These are phyloP conservation scores for Gortyna flavago DNA, from an alignment of 2,888 invertebrate genomes.

Conservation along the genomic window DNA sequence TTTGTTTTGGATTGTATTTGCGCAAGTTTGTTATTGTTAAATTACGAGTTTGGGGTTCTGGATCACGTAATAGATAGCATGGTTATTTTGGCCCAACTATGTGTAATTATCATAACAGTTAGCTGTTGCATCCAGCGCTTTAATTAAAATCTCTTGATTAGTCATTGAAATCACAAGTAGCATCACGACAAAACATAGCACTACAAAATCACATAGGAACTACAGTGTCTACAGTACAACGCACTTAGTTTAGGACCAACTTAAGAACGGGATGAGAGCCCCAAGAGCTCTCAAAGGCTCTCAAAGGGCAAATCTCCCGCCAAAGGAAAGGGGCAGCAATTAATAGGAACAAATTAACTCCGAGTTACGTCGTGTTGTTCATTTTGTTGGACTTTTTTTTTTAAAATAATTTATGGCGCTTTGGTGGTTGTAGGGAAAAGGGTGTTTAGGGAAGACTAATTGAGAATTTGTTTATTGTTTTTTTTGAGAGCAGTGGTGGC, in stretches of 20 bases:
- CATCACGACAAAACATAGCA: constrained; percentile 1
- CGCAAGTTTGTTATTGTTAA: not conserved
- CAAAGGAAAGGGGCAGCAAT: constrained; percentile 41
- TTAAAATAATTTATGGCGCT: constrained; percentile 39
- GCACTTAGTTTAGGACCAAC: constrained; percentile 42
- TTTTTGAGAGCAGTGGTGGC: no score
- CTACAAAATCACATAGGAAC: constrained; percentile 1
- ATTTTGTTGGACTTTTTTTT: constrained; percentile 33
- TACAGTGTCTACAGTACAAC: not conserved
- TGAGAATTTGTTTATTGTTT: not conserved
- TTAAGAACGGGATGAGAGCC: constrained; percentile 43
- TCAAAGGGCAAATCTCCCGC: constrained; percentile 44
- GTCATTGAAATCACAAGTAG: not conserved
- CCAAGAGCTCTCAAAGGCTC: constrained; percentile 41
- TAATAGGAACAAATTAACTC: constrained; percentile 61
- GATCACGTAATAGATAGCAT: not conserved
- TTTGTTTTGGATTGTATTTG: not conserved
- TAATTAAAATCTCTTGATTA: no score
- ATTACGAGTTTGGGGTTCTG: not conserved
- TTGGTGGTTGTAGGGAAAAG: constrained; percentile 5
- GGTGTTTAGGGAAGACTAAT: not conserved
- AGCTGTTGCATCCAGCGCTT: not conserved
- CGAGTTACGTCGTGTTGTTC: constrained; percentile 33
- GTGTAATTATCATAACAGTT: no score
- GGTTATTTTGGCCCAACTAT: not conserved